These are phyloP conservation scores for Poliocrania exsul DNA, from an alignment of 2,797 vertebrate genomes.

Conservation along the genomic window DNA sequence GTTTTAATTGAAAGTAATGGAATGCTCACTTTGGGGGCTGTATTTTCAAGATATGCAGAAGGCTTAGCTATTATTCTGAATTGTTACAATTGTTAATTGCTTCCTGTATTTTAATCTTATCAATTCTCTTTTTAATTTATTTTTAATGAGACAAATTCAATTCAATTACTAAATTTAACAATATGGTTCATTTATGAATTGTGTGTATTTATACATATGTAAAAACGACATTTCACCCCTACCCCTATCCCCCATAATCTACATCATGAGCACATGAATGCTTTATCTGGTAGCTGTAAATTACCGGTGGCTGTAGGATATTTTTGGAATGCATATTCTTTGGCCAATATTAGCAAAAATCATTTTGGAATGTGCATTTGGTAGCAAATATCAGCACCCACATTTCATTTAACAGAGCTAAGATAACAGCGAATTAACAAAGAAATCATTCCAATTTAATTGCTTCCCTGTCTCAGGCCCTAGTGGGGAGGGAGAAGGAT, in stretches of 20 bases:
- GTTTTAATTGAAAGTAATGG: neutral
- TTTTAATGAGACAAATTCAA: neutral
- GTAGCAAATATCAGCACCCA: neutral
- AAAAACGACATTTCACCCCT: neutral
- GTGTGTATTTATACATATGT: neutral
- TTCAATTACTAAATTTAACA: neutral
- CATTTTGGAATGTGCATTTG: neutral
- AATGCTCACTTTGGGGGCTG: neutral
- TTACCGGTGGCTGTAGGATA: neutral
- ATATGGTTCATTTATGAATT: neutral
- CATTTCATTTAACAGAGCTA: neutral
- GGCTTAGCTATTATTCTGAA: neutral
- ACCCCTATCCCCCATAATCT: rapidly evolving
- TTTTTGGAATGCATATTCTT: neutral
- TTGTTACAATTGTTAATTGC: neutral
- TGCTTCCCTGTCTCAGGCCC: neutral
- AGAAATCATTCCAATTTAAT: neutral
- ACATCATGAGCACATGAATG: neutral
- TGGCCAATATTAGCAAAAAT: neutral
- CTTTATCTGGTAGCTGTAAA: neutral
- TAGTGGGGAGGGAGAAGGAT: neutral
- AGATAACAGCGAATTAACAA: neutral
- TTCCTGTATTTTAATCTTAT: neutral
- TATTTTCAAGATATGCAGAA: neutral
- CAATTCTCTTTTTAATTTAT: neutral